These are phyloP conservation scores for Danio rerio DNA, from an alignment of 2,113 vertebrate species.

Conservation along the genomic window DNA sequence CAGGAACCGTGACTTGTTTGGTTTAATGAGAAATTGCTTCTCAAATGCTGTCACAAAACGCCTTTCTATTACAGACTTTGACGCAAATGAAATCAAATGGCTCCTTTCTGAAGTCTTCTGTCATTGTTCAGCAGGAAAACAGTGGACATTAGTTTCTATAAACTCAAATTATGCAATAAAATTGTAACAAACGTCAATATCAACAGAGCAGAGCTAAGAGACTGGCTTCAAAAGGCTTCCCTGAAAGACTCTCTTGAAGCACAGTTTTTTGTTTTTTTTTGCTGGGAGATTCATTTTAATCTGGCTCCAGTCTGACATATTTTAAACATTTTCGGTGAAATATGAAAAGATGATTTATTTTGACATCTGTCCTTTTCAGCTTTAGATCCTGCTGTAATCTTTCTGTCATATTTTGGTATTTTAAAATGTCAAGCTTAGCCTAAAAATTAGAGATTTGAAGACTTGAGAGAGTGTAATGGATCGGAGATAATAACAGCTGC, in stretches of 20 bases:
- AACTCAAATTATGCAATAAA: neutral
- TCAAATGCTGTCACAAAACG: constrained; percentile 36
- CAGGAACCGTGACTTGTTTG: constrained; percentile 34
- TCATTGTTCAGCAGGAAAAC: constrained; percentile 14
- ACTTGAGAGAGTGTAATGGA: neutral
- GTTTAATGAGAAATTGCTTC: constrained; percentile 43
- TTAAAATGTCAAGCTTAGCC: constrained; percentile 10
- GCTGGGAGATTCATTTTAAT: neutral
- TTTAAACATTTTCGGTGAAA: constrained; percentile 2
- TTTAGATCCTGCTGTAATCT: neutral
- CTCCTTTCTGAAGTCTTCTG: constrained; percentile 11
- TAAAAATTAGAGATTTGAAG: neutral
- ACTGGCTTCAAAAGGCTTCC: neutral
- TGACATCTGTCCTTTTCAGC: neutral
- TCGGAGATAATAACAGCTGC: neutral
- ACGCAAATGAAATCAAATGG: constrained; percentile 28
- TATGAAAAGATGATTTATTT: constrained; percentile 3
- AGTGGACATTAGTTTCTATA: constrained; percentile 18
- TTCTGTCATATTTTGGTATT: neutral
- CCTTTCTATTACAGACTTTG: constrained; percentile 31
- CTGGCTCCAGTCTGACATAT: neutral
- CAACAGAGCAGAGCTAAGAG: constrained; percentile 1
- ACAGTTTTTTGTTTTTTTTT: too few species aligned
- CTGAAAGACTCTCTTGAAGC: neutral
- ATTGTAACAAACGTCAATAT: constrained; percentile 2